Percentiles rank a stretch among this genome's conserved stretches.
phyloP scores from a whole-genome alignment of 2,113 vertebrate genomes.

The Pseudorhombus dupliciocellatus region DNA sequence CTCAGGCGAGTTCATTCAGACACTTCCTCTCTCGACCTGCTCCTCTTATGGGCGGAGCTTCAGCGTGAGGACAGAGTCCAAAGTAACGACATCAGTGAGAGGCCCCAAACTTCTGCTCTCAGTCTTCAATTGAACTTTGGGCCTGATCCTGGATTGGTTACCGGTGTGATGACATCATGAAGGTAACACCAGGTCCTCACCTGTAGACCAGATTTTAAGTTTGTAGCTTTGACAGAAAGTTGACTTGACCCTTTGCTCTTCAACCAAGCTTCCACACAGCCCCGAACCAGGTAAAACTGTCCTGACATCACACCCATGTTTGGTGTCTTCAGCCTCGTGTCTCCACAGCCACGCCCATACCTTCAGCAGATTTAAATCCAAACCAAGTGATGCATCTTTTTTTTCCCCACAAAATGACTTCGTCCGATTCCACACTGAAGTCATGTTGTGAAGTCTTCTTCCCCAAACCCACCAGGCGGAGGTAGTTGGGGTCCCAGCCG shows the following conservation, averaged over 20 bases:
- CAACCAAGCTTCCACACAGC: conserved; percentile 2
- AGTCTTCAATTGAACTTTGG: not conserved
- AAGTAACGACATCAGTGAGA: conserved; percentile 41
- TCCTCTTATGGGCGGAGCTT: not conserved
- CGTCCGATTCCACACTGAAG: not conserved
- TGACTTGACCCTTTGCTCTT: conserved; percentile 25
- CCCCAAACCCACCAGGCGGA: conserved; percentile 35
- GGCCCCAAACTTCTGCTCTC: not conserved
- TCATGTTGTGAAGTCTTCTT: conserved; percentile 19
- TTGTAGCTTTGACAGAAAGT: not conserved
- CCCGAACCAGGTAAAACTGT: conserved; percentile 5
- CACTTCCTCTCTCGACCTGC: conserved; percentile 2
- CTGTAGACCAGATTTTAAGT: conserved; percentile 6
- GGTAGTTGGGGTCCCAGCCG: conserved; percentile 50
- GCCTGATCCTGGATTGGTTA: not conserved
- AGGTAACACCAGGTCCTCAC: not conserved
- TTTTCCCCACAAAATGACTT: conserved; percentile 21
- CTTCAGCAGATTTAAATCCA: conserved; percentile 37
- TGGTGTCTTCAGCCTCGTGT: conserved; percentile 21
- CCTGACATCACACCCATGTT: conserved; percentile 11
- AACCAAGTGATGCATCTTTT: conserved; percentile 31
- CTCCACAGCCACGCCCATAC: conserved; percentile 24
- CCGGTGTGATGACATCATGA: not conserved
- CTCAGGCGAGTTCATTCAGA: not conserved
- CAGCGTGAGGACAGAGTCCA: not conserved